Percentiles rank a stretch among this genome's conserved stretches.
Conservation (phyloP, 2,797 vertebrate species). For the Stomatorhinus walkeri region DNA sequence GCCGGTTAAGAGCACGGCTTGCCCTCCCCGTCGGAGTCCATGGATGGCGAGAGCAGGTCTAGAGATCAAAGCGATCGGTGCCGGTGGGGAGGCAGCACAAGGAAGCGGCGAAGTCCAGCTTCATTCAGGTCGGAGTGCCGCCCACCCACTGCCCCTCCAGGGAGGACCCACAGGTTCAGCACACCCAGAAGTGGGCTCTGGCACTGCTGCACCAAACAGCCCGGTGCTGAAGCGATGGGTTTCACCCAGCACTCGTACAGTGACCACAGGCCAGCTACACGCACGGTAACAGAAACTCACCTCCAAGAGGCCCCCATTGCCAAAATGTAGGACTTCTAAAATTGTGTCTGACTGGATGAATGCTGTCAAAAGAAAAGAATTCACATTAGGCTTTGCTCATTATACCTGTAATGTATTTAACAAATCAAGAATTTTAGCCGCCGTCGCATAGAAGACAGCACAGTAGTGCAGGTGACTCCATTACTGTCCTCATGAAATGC, state of each 20-base stretch:
- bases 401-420: background rate
- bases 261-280: background rate
- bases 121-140: background rate
- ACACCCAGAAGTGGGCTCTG: background rate
- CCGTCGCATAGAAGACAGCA: background rate
- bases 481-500: background rate
- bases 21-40: background rate
- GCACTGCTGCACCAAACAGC: background rate
- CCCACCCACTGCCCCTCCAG: background rate
- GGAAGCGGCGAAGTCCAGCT: background rate
- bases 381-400: conserved; percentile 29
- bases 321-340: conserved; percentile 94
- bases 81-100: background rate
- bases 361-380: conserved; percentile 64
- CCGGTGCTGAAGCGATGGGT: background rate
- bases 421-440: background rate
- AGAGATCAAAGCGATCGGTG: background rate
- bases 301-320: conserved; percentile 88
- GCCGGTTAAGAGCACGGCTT: background rate
- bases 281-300: conserved; percentile 49
- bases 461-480: background rate
- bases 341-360: conserved; percentile 96
- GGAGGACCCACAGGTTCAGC: background rate
- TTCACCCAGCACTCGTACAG: background rate
- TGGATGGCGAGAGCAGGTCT: background rate